Conservation (phyloP, 2,888 invertebrate genomes). For the Acanthoscelides obtectus region DNA sequence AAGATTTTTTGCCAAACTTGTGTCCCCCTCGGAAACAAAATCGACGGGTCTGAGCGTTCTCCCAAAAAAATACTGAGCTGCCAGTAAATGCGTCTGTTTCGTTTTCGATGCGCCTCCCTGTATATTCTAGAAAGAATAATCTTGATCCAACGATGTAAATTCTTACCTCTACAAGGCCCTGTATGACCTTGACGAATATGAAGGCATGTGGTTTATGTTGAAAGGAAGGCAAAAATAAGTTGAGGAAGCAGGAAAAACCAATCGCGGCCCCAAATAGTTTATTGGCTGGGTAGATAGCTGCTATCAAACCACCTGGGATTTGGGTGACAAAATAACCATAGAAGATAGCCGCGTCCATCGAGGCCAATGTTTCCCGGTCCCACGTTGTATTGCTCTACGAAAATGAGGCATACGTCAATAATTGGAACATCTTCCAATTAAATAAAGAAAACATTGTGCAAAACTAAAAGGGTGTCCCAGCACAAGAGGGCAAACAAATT, state of each 20-base stretch:
- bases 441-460: too few relatives aligned
- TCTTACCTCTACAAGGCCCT: slow-evolving; percentile 90
- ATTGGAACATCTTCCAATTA: too few relatives aligned
- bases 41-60: too few relatives aligned
- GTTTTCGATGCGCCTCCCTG: too few relatives aligned
- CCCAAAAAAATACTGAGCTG: too few relatives aligned
- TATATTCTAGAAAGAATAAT: too few relatives aligned
- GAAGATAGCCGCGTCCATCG: slow-evolving; percentile 96
- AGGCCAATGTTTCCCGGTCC: slow-evolving; percentile 77
- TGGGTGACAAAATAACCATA: slow-evolving; percentile 98
- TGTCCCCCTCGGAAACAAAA: too few relatives aligned
- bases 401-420: neutral
- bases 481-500: too few relatives aligned
- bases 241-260: slow-evolving; percentile 84
- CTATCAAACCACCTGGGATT: slow-evolving; percentile 96
- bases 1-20: too few relatives aligned
- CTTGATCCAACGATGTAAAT: slow-evolving; percentile 7
- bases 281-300: slow-evolving; percentile 95
- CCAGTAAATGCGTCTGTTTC: too few relatives aligned
- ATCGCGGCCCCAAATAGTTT: slow-evolving; percentile 96
- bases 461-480: too few relatives aligned
- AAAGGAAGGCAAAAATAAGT: slow-evolving; percentile 85
- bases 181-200: slow-evolving; percentile 84
- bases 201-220: slow-evolving; percentile 70
- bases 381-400: slow-evolving; percentile 48